Conservation (phyloP, 2,797 vertebrate genomes). For the Rousettus madagascariensis region DNA sequence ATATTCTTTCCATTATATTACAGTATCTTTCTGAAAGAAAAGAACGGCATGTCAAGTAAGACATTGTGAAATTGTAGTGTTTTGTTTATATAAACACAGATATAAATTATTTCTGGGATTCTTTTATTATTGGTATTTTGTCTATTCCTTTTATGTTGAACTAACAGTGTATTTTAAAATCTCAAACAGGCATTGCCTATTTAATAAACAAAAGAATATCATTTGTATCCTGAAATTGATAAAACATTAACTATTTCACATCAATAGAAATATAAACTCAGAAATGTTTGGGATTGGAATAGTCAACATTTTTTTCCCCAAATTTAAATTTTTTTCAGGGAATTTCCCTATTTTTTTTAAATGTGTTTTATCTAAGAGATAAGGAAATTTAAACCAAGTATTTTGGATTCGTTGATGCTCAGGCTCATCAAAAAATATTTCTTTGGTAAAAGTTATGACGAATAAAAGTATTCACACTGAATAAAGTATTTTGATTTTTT, state of each 20-base stretch:
- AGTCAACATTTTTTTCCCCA: not conserved
- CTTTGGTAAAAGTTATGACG: not conserved
- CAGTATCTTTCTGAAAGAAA: constrained; percentile 9
- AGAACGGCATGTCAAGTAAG: not conserved
- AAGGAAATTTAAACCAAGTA: constrained; percentile 46
- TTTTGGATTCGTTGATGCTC: constrained; percentile 35
- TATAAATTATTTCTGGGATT: not conserved
- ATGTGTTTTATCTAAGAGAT: not conserved
- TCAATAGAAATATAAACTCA: not conserved
- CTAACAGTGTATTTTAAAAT: not conserved
- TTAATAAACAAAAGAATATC: not conserved
- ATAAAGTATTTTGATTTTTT: not conserved
- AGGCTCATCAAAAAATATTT: not conserved
- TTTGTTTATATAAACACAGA: not conserved
- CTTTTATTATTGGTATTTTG: not conserved
- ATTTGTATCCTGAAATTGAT: not conserved
- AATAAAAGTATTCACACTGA: not conserved
- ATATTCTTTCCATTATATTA: not conserved
- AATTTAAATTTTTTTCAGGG: constrained; percentile 38
- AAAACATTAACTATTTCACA: constrained; percentile 32
- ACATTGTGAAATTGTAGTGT: not conserved
- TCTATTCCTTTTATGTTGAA: not conserved
- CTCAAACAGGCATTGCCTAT: not conserved
- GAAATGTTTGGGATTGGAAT: not conserved
- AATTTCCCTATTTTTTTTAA: constrained; percentile 29